Conservation (phyloP, 1,140 invertebrate genomes). For the Vollenhovia emeryi region DNA sequence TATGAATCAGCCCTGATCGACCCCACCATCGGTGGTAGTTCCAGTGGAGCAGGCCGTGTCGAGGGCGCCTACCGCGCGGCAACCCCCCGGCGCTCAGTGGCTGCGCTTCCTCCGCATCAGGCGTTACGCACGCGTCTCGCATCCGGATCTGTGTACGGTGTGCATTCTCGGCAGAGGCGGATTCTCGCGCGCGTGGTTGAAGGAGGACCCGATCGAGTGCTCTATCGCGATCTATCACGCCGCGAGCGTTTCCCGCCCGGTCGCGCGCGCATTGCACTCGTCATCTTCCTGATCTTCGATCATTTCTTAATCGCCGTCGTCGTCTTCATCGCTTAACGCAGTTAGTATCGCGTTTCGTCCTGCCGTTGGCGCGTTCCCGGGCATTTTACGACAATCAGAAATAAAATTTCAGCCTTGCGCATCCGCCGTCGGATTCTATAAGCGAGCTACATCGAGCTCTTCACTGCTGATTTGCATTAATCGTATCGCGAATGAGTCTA, state of each 20-base stretch:
- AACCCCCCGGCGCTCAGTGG: slow-evolving; percentile 72
- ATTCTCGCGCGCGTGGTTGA: background rate
- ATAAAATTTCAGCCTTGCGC: background rate
- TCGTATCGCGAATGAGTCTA: background rate
- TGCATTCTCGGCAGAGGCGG: slow-evolving; percentile 1
- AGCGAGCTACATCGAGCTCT: background rate
- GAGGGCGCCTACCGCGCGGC: slow-evolving; percentile 64
- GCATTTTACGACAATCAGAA: background rate
- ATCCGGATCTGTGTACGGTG: slow-evolving; percentile 24
- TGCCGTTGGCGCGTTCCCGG: background rate
- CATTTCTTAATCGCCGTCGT: background rate
- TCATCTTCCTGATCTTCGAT: background rate
- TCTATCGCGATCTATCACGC: background rate
- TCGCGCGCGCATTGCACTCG: slow-evolving; percentile 4
- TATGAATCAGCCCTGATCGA: slow-evolving; percentile 22
- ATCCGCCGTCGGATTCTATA: background rate
- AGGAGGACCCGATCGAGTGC: background rate
- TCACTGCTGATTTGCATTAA: slow-evolving; percentile 8
- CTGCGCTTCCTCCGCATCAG: slow-evolving; percentile 74
- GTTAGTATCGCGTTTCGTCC: slow-evolving; percentile 1
- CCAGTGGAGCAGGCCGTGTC: slow-evolving; percentile 52
- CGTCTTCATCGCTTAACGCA: background rate
- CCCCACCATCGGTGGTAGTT: slow-evolving; percentile 44
- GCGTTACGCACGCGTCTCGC: slow-evolving; percentile 58
- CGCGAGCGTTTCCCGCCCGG: background rate